Conservation (phyloP, 2,888 invertebrate genomes). For the Sussaba pulchella region DNA sequence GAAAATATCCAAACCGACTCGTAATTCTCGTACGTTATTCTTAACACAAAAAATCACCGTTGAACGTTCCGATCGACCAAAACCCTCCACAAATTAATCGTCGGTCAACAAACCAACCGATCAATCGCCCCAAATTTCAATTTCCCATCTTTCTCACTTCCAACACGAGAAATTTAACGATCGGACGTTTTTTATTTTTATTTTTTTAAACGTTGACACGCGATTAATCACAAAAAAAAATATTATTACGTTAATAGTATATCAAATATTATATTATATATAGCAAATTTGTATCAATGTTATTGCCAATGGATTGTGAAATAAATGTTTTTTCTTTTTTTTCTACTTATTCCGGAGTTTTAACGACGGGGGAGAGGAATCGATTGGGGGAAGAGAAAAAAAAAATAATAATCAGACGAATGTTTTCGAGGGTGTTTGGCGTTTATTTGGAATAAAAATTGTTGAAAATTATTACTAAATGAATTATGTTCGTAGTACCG, state of each 20-base stretch:
- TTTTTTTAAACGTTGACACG: no score
- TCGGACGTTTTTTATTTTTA: conserved; percentile 12
- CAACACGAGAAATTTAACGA: conserved; percentile 20
- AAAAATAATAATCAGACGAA: not conserved
- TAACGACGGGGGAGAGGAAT: not conserved
- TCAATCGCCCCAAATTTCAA: not conserved
- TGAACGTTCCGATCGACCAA: conserved; percentile 58
- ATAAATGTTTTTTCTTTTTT: conserved; percentile 79
- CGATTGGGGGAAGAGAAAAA: not conserved
- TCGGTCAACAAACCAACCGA: not conserved
- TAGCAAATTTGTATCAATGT: conserved; percentile 78
- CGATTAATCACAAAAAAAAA: no score
- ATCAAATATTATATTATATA: conserved; percentile 72
- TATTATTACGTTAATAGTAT: conserved; percentile 73
- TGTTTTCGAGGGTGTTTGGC: conserved; percentile 8
- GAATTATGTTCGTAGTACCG: no score
- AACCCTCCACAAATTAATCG: conserved; percentile 13
- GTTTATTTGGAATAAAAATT: conserved; percentile 48
- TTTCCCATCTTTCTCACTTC: conserved; percentile 4
- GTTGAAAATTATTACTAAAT: conserved; percentile 11
- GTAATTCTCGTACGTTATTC: conserved; percentile 64
- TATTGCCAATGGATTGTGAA: conserved; percentile 78
- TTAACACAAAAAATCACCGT: conserved; percentile 65
- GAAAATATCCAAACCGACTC: conserved; percentile 40
- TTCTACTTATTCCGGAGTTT: conserved; percentile 53